Evolutionary conservation across 2,797 vertebrate genomes (phyloP), one percentile per base, ranked within the genome.

Genomic region (Sebastes wilsoni): DNA sequence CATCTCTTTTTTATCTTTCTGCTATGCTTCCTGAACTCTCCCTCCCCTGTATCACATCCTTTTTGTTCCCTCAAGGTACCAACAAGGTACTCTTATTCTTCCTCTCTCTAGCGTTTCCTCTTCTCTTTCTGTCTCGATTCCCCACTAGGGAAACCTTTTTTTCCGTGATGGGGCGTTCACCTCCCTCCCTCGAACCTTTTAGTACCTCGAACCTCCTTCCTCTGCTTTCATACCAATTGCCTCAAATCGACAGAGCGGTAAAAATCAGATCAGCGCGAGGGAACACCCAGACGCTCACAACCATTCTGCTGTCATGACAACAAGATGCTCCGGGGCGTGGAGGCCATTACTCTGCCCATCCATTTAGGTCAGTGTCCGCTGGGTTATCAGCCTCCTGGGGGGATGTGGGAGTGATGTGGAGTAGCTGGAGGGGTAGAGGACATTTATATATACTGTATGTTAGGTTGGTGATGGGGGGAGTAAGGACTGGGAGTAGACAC

Each of bases 361-460:
- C 84, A 92, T 94, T 88, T 84, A 86, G 87, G 80, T 91, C 88
- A 88, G 74, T 58, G 56, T 87, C 60, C 70, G 75, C 52, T 16
- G 72, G 69, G 90, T 79, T 52, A 61, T 65, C 70, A 67, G 60
- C 60, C 61, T 79, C 67, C 70, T 73, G 54, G 60, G 81, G 72
- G 23, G 42, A 28, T 56, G 64, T 62, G 66, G 61, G 49, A 70
- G 74, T 55, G 54, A 65, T 66, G 67, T 66, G 38, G 20, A 58
- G 49, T 82, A 69, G 74, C 62, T 61, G 28, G 38, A 77, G 70
- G 77, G 46, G 52, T 12, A 61, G 65, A 65, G 75, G 42, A 62
- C 69, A 64, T 78, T 59, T 72, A 78, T 85, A 76, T 70, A 55
- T 72, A 64, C 13, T 62, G 36, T 61, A 18, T 66, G 58, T 61